Evolutionary conservation across 2,113 vertebrate species (phyloP).

Genomic region (Oncorhynchus keta): DNA sequence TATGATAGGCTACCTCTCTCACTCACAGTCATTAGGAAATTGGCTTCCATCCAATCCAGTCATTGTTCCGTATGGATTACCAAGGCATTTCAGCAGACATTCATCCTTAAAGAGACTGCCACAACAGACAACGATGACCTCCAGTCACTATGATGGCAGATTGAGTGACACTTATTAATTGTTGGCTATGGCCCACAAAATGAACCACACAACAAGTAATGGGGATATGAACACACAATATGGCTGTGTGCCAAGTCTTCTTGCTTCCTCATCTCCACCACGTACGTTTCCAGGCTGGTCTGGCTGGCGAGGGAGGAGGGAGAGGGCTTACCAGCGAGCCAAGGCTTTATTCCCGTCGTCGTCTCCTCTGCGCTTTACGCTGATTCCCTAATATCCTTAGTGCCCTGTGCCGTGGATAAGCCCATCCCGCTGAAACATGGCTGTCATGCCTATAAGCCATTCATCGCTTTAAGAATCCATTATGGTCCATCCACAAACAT

Average conservation of each 20-base stretch:
- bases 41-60: conserved; percentile 43
- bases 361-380: conserved; percentile 76
- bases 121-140: conserved; percentile 49
- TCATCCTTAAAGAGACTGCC: conserved; percentile 21
- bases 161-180: conserved; percentile 53
- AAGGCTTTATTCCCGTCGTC: conserved; percentile 73
- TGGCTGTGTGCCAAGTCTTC: conserved; percentile 55
- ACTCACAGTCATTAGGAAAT: conserved; percentile 22
- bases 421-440: conserved; percentile 69
- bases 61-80: conserved; percentile 39
- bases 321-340: conserved; percentile 59
- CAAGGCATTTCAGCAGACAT: conserved; percentile 27
- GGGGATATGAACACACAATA: conserved; percentile 32
- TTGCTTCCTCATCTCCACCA: conserved; percentile 11
- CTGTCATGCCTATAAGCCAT: conserved; percentile 74
- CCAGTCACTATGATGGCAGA: conserved; percentile 31
- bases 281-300: conserved; percentile 52
- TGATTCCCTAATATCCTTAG: conserved; percentile 80
- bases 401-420: conserved; percentile 72
- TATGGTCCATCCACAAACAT: conserved; percentile 70
- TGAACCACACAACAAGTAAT: conserved; percentile 56
- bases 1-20: conserved; percentile 1
- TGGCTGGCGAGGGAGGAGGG: conserved; percentile 45
- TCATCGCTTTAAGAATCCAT: conserved; percentile 75
- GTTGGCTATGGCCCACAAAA: conserved; percentile 30